Evolutionary conservation across 2,888 invertebrate species (phyloP), one percentile per base, ranked within the genome.

Genomic region (Nycteola revayana): DNA sequence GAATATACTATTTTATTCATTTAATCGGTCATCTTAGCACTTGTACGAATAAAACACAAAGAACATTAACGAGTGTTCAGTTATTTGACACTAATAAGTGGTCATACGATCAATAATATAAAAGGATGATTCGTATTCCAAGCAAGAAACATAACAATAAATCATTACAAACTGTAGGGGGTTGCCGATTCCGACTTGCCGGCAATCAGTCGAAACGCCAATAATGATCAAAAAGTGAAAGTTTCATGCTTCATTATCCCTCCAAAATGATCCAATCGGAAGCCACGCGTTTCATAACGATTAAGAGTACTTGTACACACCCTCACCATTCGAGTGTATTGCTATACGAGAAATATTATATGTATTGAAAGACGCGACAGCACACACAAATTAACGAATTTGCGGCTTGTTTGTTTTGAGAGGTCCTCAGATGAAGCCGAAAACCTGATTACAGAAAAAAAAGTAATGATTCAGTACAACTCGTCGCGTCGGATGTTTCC

Each of bases 181-280:
- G 58, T 60, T 61, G 59, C 50, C 55, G 40, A 55, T 57, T 49
- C 42, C 37, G 54, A 45, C 49, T 49, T 56, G 50, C 47, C 35
- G 43, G 44, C 61, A 66, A 57, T 45, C 52, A 54, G 53, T 57
- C 49, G 46, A 51, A 42, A 53, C 55, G 49, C 51, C 55, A 48
- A 60, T 74, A 84, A 84, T 82, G 77, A 78, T 75, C 70, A 63
- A 74, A 76, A 79, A 85, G 81, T 79, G 82, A 86, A 86, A 85
- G 81, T 71, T 58, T 51, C 63, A 59, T 53, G 65, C 64, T 64
- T 75, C 74, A 80, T 82, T 84, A 82, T 80, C 76, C 63, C 62
- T 55, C 53, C n/a, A 59, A 50, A 61, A 60, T 70, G 60, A 69
- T 56, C 54, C 61, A 71, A 77, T 79, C 73, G 67, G 79, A 68